Conservation (phyloP, 2,113 vertebrate species). For the Gavia stellata region DNA sequence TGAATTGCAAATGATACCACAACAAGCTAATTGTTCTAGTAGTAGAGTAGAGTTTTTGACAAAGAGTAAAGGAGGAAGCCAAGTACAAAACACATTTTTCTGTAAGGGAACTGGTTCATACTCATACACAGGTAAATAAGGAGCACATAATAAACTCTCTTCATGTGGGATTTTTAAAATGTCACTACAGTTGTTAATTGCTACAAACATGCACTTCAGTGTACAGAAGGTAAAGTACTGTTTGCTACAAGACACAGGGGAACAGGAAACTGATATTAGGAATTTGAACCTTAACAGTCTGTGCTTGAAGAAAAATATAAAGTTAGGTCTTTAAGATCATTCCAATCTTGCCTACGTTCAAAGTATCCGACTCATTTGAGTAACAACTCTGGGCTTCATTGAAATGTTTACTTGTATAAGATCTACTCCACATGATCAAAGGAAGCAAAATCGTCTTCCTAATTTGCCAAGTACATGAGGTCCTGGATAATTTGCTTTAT, state of each 20-base stretch:
- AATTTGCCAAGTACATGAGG: not conserved
- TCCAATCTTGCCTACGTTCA: not conserved
- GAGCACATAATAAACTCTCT: not conserved
- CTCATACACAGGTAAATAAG: not conserved
- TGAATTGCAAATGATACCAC: not conserved
- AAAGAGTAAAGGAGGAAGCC: not conserved
- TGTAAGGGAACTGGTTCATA: not conserved
- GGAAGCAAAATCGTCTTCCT: not conserved
- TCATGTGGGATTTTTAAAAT: not conserved
- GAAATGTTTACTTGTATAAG: not conserved
- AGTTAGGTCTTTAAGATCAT: not conserved
- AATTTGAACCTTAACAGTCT: not conserved
- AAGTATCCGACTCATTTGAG: not conserved
- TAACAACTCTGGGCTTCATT: not conserved
- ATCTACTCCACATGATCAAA: not conserved
- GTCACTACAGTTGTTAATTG: not conserved
- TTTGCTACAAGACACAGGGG: not conserved
- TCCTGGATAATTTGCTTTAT: not conserved
- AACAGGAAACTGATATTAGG: not conserved
- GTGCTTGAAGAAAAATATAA: not conserved
- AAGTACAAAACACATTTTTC: not conserved
- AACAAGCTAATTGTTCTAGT: not conserved
- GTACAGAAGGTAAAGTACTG: not conserved
- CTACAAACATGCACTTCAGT: not conserved
- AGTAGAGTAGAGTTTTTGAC: not conserved